Evolutionary conservation across 2,888 invertebrate genomes (phyloP).

Genomic region (Coelinius sp.): DNA sequence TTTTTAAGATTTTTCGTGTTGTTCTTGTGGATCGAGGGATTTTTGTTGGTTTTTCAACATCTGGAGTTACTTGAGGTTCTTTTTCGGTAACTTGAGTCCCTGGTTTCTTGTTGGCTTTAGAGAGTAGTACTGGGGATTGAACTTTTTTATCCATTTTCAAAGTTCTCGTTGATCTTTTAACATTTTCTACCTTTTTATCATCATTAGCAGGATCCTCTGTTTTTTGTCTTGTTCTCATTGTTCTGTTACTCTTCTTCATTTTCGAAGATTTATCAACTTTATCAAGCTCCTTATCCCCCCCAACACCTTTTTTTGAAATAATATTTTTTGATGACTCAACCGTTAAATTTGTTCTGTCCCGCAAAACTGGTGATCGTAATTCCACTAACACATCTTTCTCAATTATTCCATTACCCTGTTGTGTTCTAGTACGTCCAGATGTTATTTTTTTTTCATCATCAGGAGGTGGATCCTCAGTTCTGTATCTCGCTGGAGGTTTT

Average conservation of each 20-base stretch:
- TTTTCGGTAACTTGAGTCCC: neutral
- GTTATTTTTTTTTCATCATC: neutral
- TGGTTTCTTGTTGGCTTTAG: neutral
- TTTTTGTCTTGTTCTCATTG: neutral
- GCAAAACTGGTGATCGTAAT: constrained; percentile 42
- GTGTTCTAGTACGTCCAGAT: neutral
- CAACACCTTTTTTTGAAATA: constrained; percentile 47
- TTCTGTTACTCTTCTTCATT: neutral
- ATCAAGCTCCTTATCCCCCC: neutral
- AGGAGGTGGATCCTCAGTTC: neutral
- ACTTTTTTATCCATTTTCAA: neutral
- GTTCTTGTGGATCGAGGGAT: neutral
- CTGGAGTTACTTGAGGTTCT: neutral
- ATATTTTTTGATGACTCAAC: constrained; percentile 42
- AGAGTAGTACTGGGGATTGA: neutral
- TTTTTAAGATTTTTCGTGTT: neutral
- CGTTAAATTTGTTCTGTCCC: constrained; percentile 49
- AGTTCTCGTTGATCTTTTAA: neutral
- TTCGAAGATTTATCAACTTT: too few relatives aligned
- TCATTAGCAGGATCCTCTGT: neutral
- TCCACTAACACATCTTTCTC: constrained; percentile 18
- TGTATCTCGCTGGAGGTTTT: constrained; percentile 19
- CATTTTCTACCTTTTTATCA: neutral
- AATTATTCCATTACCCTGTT: constrained; percentile 37
- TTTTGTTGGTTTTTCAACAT: neutral